phyloP scores from a whole-genome alignment of 1,140 invertebrate genomes.

The Sycophaga agraensis region DNA sequence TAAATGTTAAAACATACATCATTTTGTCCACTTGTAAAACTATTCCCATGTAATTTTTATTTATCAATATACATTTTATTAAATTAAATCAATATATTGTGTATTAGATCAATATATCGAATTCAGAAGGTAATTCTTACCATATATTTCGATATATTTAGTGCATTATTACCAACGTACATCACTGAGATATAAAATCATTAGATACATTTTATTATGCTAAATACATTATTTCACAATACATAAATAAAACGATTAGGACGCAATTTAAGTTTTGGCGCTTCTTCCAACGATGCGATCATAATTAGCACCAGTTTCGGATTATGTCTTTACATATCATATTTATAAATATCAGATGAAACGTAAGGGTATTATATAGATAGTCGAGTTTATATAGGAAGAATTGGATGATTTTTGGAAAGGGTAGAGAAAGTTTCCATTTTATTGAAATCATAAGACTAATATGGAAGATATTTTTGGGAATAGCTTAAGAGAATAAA shows the following conservation, averaged over 20 bases:
- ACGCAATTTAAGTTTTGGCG: too few relatives aligned
- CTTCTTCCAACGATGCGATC: not conserved
- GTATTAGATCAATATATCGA: too few relatives aligned
- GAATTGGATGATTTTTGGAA: too few relatives aligned
- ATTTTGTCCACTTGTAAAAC: conserved; percentile 51
- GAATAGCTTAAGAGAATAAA: not conserved
- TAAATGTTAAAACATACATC: conserved; percentile 56
- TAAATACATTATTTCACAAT: conserved; percentile 27
- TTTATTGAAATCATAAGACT: not conserved
- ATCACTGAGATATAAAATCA: conserved; percentile 18
- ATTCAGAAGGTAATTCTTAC: not conserved
- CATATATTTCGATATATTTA: not conserved
- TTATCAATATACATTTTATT: conserved; percentile 10
- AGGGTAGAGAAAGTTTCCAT: too few relatives aligned
- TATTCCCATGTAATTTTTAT: conserved; percentile 35
- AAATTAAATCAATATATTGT: too few relatives aligned
- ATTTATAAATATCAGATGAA: not conserved
- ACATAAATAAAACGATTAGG: conserved; percentile 17
- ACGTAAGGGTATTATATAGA: too few relatives aligned
- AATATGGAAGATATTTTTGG: not conserved
- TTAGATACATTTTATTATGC: conserved; percentile 11
- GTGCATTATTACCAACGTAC: conserved; percentile 6
- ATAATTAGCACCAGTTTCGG: not conserved
- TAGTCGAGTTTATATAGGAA: too few relatives aligned
- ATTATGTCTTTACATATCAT: not conserved